Evolutionary conservation across 2,113 vertebrate species (phyloP).

Genomic region (Aegotheles bennettii): DNA sequence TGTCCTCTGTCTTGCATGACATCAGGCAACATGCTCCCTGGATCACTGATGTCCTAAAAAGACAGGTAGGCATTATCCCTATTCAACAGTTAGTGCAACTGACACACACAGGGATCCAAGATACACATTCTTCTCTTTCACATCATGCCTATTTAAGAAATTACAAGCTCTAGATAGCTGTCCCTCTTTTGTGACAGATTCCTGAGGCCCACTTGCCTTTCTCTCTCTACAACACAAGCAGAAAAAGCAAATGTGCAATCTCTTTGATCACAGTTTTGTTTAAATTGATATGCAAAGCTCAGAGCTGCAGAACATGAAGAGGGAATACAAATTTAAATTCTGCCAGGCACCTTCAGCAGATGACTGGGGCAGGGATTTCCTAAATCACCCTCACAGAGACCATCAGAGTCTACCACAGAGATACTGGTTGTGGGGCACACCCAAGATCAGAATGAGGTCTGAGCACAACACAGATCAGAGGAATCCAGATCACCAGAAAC

Average conservation of each 20-base stretch:
- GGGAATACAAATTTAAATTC: background rate
- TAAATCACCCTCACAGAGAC: background rate
- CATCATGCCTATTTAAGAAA: background rate
- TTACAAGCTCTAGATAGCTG: background rate
- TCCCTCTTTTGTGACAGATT: background rate
- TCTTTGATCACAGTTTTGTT: background rate
- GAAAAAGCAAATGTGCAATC: background rate
- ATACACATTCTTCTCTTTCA: background rate
- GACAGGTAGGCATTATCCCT: background rate
- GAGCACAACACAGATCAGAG: background rate
- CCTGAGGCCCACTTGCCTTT: background rate
- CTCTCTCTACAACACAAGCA: background rate
- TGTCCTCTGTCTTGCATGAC: background rate
- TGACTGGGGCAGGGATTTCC: background rate
- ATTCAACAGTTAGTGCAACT: background rate
- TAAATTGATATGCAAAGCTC: background rate
- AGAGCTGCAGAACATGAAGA: background rate
- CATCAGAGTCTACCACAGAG: background rate
- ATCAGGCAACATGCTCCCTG: background rate
- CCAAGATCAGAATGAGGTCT: background rate
- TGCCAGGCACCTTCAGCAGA: background rate
- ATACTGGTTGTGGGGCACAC: background rate
- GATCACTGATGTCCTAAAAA: background rate
- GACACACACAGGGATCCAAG: background rate
- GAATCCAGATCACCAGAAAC: background rate